These are phyloP conservation scores for Malthinus flaveolus DNA, from an alignment of 2,888 invertebrate species.

Conservation along the genomic window DNA sequence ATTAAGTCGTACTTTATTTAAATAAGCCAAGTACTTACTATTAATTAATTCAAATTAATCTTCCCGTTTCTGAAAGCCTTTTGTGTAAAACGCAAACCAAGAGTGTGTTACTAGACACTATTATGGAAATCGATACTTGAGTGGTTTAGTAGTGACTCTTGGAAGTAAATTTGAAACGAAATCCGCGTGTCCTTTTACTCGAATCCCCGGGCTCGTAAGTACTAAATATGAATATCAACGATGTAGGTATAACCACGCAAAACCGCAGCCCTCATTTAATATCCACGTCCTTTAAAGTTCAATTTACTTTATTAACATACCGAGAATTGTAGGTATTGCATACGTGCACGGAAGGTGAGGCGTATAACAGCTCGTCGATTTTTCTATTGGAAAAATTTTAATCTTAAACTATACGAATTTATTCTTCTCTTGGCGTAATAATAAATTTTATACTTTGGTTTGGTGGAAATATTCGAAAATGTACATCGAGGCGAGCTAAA, in stretches of 20 bases:
- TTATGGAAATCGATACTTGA: background rate
- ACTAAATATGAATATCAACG: constrained; percentile 15
- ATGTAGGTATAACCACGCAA: constrained; percentile 6
- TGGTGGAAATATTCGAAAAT: no score
- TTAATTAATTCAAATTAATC: background rate
- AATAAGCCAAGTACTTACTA: background rate
- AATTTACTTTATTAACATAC: background rate
- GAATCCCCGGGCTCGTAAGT: constrained; percentile 1
- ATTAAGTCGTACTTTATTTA: background rate
- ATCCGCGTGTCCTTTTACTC: constrained; percentile 3
- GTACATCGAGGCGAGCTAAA: no score
- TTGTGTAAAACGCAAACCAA: background rate
- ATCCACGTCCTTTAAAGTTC: constrained; percentile 7
- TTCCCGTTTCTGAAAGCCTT: background rate
- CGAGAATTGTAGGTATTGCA: no score
- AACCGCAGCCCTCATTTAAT: constrained; percentile 11
- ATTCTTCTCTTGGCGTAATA: no score
- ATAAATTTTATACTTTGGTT: no score
- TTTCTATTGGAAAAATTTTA: no score
- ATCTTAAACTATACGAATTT: no score
- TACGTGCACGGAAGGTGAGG: no score
- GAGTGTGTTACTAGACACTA: background rate
- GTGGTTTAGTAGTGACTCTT: constrained; percentile 1
- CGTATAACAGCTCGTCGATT: no score
- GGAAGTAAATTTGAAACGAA: constrained; percentile 4